These are phyloP conservation scores for Huso huso DNA, from an alignment of 2,797 vertebrate genomes.

Conservation along the genomic window DNA sequence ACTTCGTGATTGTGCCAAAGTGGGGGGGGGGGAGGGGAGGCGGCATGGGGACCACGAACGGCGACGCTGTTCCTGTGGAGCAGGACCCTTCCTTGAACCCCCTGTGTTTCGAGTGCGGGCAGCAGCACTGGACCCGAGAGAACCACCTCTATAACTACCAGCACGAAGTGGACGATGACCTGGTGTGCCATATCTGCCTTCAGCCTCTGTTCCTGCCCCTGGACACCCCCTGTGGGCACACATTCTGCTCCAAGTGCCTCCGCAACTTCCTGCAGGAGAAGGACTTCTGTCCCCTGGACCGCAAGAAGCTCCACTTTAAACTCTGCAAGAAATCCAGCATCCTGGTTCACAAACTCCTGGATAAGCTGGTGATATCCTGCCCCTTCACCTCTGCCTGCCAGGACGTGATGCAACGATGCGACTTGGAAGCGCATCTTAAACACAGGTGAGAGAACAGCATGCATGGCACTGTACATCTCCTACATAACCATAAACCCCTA, in stretches of 20 bases:
- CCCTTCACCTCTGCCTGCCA: constrained; percentile 72
- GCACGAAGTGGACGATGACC: constrained; percentile 91
- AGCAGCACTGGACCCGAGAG: constrained; percentile 89
- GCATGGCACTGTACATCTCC: not conserved
- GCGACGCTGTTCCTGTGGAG: constrained; percentile 71
- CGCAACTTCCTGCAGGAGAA: constrained; percentile 92
- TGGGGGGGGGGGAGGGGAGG: constrained; percentile 43
- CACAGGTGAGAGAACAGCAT: constrained; percentile 71
- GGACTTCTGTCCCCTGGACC: constrained; percentile 93
- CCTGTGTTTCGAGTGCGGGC: constrained; percentile 87
- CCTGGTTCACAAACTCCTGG: constrained; percentile 94
- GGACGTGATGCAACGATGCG: constrained; percentile 89
- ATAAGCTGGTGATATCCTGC: constrained; percentile 86
- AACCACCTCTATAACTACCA: constrained; percentile 97
- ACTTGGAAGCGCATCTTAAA: constrained; percentile 92
- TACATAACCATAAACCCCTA: not conserved
- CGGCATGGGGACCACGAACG: constrained; percentile 80
- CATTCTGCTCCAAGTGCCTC: constrained; percentile 95
- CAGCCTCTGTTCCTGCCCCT: constrained; percentile 92
- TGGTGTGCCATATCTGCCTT: constrained; percentile 78
- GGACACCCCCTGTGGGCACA: constrained; percentile 95
- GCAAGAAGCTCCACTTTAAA: constrained; percentile 85
- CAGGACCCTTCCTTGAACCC: constrained; percentile 72
- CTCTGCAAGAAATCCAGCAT: constrained; percentile 93
- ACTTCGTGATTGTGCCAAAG: constrained; percentile 6